A percentile compares a stretch with the other conserved stretches of the same genome.
phyloP scores from a whole-genome alignment of 2,888 invertebrate genomes.

The Dryadula phaetusa region DNA sequence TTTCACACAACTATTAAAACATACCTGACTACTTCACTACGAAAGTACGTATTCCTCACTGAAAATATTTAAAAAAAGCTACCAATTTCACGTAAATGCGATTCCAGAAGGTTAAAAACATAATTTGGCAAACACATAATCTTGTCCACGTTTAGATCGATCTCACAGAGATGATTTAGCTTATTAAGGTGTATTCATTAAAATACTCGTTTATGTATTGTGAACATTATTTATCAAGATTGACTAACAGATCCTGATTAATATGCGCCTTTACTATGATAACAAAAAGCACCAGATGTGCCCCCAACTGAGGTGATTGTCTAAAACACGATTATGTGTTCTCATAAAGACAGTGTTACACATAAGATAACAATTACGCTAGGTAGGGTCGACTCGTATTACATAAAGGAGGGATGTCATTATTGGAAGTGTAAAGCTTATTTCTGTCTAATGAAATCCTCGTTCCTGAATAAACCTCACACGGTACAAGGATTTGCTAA shows the following conservation, averaged over 20 bases:
- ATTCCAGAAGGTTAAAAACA: too few relatives aligned
- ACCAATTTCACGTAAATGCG: too few relatives aligned
- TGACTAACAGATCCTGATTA: constrained; percentile 23
- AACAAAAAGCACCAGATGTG: constrained; percentile 22
- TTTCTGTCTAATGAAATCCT: constrained; percentile 33
- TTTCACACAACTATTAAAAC: too few relatives aligned
- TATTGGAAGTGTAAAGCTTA: constrained; percentile 37
- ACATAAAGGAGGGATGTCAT: constrained; percentile 37
- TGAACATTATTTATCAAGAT: constrained; percentile 16
- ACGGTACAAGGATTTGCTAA: constrained; percentile 8
- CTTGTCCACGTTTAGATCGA: too few relatives aligned
- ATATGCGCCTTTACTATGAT: constrained; percentile 22
- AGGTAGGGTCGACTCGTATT: constrained; percentile 28
- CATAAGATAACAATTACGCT: constrained; percentile 38
- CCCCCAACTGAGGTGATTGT: constrained; percentile 5
- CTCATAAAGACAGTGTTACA: constrained; percentile 24
- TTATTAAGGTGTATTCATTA: not conserved
- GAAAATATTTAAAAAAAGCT: too few relatives aligned
- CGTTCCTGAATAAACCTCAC: constrained; percentile 25
- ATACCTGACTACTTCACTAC: too few relatives aligned
- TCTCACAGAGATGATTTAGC: not conserved
- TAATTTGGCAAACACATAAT: too few relatives aligned
- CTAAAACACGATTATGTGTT: constrained; percentile 22
- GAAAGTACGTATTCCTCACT: too few relatives aligned
- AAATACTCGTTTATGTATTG: not conserved